Conservation (phyloP, 2,888 invertebrate species). For the Mythimna lalbum region DNA sequence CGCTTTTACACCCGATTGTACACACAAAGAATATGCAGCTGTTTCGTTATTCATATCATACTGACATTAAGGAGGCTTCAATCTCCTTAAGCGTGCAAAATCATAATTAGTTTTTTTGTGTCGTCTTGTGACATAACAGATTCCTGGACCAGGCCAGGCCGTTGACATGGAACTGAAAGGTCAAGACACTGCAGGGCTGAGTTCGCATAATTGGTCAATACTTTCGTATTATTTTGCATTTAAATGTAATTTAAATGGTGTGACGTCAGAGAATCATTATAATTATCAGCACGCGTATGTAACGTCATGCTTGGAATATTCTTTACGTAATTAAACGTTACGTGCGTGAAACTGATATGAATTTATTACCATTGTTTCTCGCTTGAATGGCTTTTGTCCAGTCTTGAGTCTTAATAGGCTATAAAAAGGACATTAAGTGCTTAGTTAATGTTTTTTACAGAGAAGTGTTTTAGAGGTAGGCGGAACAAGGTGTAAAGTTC, state of each 20-base stretch:
- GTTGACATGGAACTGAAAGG: slow-evolving; percentile 81
- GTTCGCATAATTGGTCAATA: slow-evolving; percentile 72
- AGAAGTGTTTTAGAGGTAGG: slow-evolving; percentile 12
- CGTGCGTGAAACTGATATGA: slow-evolving; percentile 57
- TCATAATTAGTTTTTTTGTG: slow-evolving; percentile 70
- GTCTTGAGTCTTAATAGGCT: slow-evolving; percentile 34
- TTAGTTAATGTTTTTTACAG: slow-evolving; percentile 27
- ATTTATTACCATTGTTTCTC: slow-evolving; percentile 58
- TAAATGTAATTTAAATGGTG: slow-evolving; percentile 71
- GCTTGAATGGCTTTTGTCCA: slow-evolving; percentile 58
- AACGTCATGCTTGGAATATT: slow-evolving; percentile 67
- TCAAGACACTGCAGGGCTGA: slow-evolving; percentile 71
- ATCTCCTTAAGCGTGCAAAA: slow-evolving; percentile 66
- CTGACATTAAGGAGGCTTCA: slow-evolving; percentile 62
- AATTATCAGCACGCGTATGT: slow-evolving; percentile 71
- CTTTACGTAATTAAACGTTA: slow-evolving; percentile 70
- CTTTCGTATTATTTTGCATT: slow-evolving; percentile 71
- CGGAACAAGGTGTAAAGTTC: no score
- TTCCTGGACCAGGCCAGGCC: slow-evolving; percentile 68
- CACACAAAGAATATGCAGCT: slow-evolving; percentile 23
- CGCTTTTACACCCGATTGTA: slow-evolving; percentile 35
- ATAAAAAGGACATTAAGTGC: slow-evolving; percentile 26
- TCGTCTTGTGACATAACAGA: slow-evolving; percentile 69
- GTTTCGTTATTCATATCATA: slow-evolving; percentile 52
- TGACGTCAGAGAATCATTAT: slow-evolving; percentile 74